phyloP scores from a whole-genome alignment of 92 coral and sea anemone genomes.

The Porites rus region DNA sequence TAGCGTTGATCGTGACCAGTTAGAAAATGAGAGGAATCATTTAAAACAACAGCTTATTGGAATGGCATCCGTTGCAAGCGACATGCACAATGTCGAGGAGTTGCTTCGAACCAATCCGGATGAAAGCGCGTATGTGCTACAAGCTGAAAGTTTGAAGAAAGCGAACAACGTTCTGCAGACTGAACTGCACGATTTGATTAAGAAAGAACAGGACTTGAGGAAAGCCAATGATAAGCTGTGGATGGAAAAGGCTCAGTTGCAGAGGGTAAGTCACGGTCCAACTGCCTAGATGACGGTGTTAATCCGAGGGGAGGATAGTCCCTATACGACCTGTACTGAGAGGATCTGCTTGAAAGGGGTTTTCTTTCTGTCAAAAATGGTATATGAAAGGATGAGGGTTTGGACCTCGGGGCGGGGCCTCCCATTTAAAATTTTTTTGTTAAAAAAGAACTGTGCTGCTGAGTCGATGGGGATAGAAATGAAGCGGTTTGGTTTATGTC shows the following conservation, averaged over 20 bases:
- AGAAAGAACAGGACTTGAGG: slow-evolving; percentile 76
- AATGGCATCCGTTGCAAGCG: slow-evolving; percentile 93
- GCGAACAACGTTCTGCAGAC: slow-evolving; percentile 95
- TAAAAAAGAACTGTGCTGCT: no score
- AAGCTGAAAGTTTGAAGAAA: slow-evolving; percentile 88
- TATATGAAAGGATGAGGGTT: no score
- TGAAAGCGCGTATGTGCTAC: slow-evolving; percentile 90
- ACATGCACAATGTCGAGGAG: slow-evolving; percentile 84
- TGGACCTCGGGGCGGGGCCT: no score
- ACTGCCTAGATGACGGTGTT: no score
- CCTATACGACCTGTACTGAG: no score
- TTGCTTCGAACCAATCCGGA: slow-evolving; percentile 80
- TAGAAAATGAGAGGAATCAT: slow-evolving; percentile 75
- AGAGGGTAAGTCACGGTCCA: slow-evolving; percentile 57
- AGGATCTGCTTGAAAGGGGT: no score
- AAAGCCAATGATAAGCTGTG: slow-evolving; percentile 91
- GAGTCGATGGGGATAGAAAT: no score
- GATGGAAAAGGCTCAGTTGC: slow-evolving; percentile 90
- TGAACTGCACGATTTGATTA: slow-evolving; percentile 79
- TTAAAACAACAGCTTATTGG: slow-evolving; percentile 75
- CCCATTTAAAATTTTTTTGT: no score
- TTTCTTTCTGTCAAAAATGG: no score
- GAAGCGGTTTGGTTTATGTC: no score
- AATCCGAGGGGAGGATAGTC: no score
- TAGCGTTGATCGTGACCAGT: slow-evolving; percentile 70